Evolutionary conservation across 2,113 vertebrate species (phyloP), one percentile per base, ranked within the genome.

Genomic region (Myotis davidii): DNA sequence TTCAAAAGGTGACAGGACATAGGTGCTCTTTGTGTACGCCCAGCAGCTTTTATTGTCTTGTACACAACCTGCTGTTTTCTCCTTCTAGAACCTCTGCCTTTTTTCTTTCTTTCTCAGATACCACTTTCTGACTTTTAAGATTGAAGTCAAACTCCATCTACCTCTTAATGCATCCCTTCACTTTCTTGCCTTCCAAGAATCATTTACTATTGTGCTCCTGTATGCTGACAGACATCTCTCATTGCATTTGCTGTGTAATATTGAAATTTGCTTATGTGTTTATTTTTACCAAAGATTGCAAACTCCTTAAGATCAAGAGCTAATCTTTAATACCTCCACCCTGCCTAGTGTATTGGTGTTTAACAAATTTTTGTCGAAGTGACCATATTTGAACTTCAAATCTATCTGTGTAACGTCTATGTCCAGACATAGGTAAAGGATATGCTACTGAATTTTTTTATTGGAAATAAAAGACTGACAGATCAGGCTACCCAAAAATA

Each of bases 311-410:
- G 52, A 45, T 82, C 42, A 83, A 52, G 27, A 50, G 34, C 29
- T 86, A 5, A 78, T 94, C 56, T 85, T 94, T 84, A 74, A 54
- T 10, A 56, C n/a, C 25, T 20, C 7, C n/a, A 78, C 17, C 72
- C 45, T 90, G 14, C 21, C 9, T 39, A 14, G 4, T 56, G 0
- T 64, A 52, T 27, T 59, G 32, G 13, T 83, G 23, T 20, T 77
- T 86, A 78, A 74, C 45, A 94, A 52, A 54, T 79, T 12, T 77
- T 91, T 91, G 17, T 90, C n/a, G 3, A 94, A 50, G 21, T 42
- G 27, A 79, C 69, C 21, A 37, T 14, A 90, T 65, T 87, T 94
- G 45, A 90, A 70, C 23, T 87, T 85, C 25, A 52, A 7, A 64
- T 87, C 34, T 4, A 39, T 78, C n/a, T 89, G 2, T 59, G 7